A percentile compares a stretch with the other conserved stretches of the same genome.
phyloP scores from a whole-genome alignment of 2,888 invertebrate genomes.

The Trachelus stipa region DNA sequence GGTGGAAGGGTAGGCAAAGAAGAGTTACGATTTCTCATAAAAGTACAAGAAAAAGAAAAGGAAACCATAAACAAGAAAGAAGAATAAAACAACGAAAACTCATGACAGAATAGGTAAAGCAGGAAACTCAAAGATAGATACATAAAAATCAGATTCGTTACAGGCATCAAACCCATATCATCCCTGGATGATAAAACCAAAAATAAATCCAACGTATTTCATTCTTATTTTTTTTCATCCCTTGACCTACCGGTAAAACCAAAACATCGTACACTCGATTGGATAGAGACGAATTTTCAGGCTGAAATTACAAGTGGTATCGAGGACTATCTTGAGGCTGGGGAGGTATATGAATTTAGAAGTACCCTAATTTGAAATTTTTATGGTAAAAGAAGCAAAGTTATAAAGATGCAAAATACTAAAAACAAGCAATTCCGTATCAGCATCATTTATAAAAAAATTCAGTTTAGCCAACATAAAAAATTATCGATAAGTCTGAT shows the following conservation, averaged over 20 bases:
- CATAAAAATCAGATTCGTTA: background rate
- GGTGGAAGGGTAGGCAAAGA: background rate
- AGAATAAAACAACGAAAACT: background rate
- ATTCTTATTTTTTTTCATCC: background rate
- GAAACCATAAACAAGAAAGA: background rate
- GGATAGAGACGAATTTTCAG: background rate
- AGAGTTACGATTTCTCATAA: constrained; percentile 2
- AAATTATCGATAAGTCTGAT: background rate
- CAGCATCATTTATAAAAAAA: background rate
- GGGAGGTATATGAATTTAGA: background rate
- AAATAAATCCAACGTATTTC: background rate
- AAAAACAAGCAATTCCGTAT: background rate
- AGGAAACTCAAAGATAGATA: background rate
- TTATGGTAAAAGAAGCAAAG: background rate
- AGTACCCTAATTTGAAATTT: background rate
- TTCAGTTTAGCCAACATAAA: background rate
- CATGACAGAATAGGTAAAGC: background rate
- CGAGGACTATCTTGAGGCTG: background rate
- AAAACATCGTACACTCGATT: background rate
- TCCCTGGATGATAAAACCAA: background rate
- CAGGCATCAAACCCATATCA: background rate
- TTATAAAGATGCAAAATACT: background rate
- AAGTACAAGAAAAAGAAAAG: background rate
- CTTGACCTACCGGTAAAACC: background rate
- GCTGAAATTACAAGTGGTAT: background rate